phyloP scores from a whole-genome alignment of 2,113 vertebrate genomes.

The Cephalopterus ornatus region DNA sequence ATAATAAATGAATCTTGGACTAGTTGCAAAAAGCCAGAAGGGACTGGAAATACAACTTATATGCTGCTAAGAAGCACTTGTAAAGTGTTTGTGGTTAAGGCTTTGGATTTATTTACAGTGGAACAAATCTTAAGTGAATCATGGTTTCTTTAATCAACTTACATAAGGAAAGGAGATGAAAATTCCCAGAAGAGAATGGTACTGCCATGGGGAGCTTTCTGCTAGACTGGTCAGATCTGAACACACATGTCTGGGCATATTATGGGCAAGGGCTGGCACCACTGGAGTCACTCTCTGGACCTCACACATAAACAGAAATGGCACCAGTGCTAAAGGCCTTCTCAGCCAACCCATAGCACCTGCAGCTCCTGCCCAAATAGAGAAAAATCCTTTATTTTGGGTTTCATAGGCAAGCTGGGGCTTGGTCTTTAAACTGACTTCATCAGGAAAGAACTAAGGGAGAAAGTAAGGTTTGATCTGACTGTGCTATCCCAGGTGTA shows the following conservation, averaged over 20 bases:
- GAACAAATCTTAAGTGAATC: background rate
- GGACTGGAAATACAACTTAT: background rate
- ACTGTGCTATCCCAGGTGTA: background rate
- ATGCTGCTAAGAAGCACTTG: background rate
- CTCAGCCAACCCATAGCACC: background rate
- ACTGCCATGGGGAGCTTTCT: background rate
- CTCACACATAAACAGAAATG: background rate
- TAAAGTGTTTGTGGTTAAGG: background rate
- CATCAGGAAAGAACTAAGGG: background rate
- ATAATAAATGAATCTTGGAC: conserved; percentile 19
- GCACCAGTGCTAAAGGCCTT: background rate
- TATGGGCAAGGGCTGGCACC: background rate
- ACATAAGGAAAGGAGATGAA: background rate
- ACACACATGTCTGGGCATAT: background rate
- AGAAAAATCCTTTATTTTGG: background rate
- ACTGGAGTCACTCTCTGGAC: background rate
- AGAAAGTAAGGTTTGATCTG: background rate
- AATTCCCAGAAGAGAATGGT: background rate
- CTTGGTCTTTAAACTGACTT: background rate
- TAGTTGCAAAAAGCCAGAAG: background rate
- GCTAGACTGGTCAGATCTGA: background rate
- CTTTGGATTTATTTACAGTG: background rate
- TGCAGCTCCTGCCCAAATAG: background rate
- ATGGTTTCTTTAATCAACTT: background rate
- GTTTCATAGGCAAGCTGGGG: background rate